A percentile compares a stretch with the other conserved stretches of the same genome.
These are phyloP conservation scores for Triplophysa dalaica DNA, from an alignment of 2,113 vertebrate genomes.

Conservation along the genomic window DNA sequence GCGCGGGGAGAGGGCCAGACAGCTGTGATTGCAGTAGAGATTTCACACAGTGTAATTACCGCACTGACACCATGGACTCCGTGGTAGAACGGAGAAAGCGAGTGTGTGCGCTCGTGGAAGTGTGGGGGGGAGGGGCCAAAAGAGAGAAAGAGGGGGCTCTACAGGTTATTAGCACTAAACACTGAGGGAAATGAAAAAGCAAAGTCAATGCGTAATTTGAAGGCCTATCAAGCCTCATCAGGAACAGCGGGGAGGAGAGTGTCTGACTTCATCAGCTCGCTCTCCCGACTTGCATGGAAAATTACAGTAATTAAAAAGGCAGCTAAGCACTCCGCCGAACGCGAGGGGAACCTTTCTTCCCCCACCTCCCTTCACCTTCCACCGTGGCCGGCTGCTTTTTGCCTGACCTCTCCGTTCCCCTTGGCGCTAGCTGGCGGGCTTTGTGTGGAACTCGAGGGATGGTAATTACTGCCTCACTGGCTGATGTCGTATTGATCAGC, in stretches of 20 bases:
- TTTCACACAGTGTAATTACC: constrained; percentile 96
- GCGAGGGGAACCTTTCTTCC: constrained; percentile 80
- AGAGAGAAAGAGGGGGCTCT: constrained; percentile 80
- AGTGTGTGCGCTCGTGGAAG: constrained; percentile 14
- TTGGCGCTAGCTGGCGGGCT: constrained; percentile 80
- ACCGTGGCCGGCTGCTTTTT: constrained; percentile 83
- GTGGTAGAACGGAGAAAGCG: constrained; percentile 60
- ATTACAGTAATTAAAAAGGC: constrained; percentile 96
- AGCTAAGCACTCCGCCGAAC: constrained; percentile 89
- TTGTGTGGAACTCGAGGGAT: constrained; percentile 77
- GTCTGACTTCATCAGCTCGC: constrained; percentile 94
- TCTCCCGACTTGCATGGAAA: constrained; percentile 92
- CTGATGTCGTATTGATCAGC: constrained; percentile 90
- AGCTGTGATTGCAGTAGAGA: constrained; percentile 93
- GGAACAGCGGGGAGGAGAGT: constrained; percentile 93
- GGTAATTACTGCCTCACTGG: constrained; percentile 91
- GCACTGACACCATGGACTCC: constrained; percentile 89
- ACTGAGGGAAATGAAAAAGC: constrained; percentile 86
- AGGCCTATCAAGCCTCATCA: constrained; percentile 94
- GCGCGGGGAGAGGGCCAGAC: constrained; percentile 81
- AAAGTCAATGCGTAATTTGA: constrained; percentile 92
- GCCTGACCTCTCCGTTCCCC: constrained; percentile 81
- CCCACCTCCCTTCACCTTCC: constrained; percentile 81
- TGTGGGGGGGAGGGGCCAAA: constrained; percentile 73
- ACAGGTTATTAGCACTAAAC: constrained; percentile 97